Conservation (phyloP, 2,888 invertebrate genomes). For the Brachylomia viminalis region DNA sequence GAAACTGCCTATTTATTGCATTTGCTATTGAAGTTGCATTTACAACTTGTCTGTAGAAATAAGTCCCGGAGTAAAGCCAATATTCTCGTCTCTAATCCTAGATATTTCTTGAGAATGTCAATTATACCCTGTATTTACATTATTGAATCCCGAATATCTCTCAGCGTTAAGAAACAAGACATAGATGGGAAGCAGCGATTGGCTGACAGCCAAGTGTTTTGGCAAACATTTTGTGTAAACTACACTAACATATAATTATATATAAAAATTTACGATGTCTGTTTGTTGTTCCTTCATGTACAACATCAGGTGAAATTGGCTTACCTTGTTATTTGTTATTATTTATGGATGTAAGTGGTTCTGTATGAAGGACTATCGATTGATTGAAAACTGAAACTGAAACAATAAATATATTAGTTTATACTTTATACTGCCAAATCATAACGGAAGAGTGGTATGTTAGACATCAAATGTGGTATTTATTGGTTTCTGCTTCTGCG, state of each 20-base stretch:
- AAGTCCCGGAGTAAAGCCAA: constrained; percentile 1
- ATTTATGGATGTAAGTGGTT: constrained; percentile 45
- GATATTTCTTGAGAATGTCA: constrained; percentile 61
- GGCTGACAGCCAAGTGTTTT: constrained; percentile 75
- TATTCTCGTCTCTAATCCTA: constrained; percentile 25
- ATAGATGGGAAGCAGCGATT: constrained; percentile 75
- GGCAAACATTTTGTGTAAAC: constrained; percentile 67
- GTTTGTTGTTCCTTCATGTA: constrained; percentile 53
- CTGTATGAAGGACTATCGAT: constrained; percentile 18
- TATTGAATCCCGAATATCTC: constrained; percentile 67
- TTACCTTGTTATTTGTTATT: constrained; percentile 44
- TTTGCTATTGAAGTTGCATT: too few species aligned
- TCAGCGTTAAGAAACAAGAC: constrained; percentile 67
- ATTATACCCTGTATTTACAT: constrained; percentile 61
- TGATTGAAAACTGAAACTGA: constrained; percentile 37
- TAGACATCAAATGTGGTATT: neutral
- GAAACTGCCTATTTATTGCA: constrained; percentile 18
- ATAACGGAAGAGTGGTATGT: constrained; percentile 11
- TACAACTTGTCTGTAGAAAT: neutral
- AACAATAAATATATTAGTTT: constrained; percentile 39
- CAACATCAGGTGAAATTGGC: constrained; percentile 54
- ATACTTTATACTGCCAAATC: constrained; percentile 21
- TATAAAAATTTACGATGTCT: constrained; percentile 64
- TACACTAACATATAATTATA: constrained; percentile 66
- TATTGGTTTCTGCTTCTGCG: constrained; percentile 31